Percentiles rank a stretch among this genome's conserved stretches.
phyloP scores from a whole-genome alignment of 2,113 vertebrate species.

The Romanogobio albipinnatus region DNA sequence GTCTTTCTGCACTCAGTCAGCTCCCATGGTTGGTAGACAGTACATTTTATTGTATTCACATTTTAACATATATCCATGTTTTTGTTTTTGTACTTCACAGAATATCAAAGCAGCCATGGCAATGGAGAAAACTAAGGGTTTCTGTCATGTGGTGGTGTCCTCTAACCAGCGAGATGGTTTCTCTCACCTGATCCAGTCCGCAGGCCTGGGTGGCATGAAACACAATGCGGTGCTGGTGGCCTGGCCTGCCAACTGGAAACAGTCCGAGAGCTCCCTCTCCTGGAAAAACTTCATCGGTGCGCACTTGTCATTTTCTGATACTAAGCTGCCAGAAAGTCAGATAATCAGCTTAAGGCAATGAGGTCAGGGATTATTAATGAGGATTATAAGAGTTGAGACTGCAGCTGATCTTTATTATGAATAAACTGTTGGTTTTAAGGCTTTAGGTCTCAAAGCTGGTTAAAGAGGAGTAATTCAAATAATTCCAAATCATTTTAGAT shows the following conservation, averaged over 20 bases:
- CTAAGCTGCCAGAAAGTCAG: background rate
- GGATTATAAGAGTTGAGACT: conserved; percentile 21
- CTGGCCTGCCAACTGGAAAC: conserved; percentile 87
- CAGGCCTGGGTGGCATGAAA: conserved; percentile 94
- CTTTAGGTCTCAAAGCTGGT: background rate
- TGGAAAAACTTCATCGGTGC: conserved; percentile 93
- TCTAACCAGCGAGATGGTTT: conserved; percentile 89
- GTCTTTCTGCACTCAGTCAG: background rate
- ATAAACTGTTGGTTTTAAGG: background rate
- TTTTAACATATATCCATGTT: background rate
- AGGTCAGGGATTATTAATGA: conserved; percentile 3
- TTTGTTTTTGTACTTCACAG: conserved; percentile 66
- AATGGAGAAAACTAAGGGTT: conserved; percentile 88
- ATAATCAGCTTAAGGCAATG: conserved; percentile 7
- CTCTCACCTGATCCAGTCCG: conserved; percentile 93
- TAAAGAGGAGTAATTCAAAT: background rate
- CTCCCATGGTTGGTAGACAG: too few species aligned
- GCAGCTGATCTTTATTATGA: conserved; percentile 4
- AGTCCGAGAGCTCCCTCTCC: conserved; percentile 74
- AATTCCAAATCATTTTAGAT: background rate
- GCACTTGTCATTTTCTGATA: conserved; percentile 29
- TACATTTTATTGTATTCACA: background rate
- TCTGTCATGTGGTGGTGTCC: conserved; percentile 92
- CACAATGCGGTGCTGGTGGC: conserved; percentile 93
- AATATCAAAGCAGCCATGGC: conserved; percentile 87